Evolutionary conservation across 2,113 vertebrate genomes (phyloP).

Genomic region (Ptilorrhoa leucosticta): DNA sequence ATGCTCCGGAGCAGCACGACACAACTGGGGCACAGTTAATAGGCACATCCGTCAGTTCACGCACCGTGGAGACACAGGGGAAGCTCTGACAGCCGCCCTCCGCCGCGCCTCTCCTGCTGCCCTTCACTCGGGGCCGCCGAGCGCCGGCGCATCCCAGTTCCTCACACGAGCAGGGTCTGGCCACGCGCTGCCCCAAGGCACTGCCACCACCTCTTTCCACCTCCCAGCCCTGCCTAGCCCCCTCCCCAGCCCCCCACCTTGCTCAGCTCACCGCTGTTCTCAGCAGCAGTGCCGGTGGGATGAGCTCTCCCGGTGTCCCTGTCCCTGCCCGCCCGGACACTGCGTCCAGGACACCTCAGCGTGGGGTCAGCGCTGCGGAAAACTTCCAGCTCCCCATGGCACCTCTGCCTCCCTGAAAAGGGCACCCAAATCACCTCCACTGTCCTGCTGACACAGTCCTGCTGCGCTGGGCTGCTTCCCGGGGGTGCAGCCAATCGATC

Average conservation of each 20-base stretch:
- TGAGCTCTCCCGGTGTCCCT: neutral
- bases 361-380: neutral
- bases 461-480: neutral
- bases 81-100: neutral
- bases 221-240: neutral
- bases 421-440: neutral
- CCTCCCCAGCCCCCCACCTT: neutral
- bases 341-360: rapidly evolving
- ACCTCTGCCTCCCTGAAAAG: neutral
- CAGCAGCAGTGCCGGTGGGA: neutral
- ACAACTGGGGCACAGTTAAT: neutral
- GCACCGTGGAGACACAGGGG: neutral
- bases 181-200: rapidly evolving
- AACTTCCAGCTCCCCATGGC: neutral
- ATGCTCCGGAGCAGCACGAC: rapidly evolving
- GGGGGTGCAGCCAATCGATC: neutral
- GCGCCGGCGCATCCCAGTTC: rapidly evolving
- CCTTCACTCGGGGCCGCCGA: rapidly evolving
- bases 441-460: neutral
- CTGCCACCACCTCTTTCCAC: neutral
- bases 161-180: neutral
- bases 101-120: neutral
- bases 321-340: neutral
- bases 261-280: neutral
- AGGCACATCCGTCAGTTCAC: neutral